A percentile compares a stretch with the other conserved stretches of the same genome.
These are phyloP conservation scores for Anoplius nigerrimus DNA, from an alignment of 2,888 invertebrate species.

Conservation along the genomic window DNA sequence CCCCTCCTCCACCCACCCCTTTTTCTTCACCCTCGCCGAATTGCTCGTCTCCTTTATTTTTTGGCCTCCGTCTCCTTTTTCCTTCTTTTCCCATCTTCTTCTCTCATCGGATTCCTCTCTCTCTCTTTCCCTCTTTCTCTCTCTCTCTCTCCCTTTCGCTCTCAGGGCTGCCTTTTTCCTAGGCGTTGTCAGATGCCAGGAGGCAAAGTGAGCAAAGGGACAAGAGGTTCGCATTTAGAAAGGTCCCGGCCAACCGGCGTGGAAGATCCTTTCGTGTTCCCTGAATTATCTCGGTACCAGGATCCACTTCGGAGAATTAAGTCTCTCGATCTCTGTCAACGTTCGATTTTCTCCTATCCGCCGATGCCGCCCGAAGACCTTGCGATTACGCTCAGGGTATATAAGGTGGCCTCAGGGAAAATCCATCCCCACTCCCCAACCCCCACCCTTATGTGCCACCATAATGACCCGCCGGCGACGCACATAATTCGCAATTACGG, in stretches of 20 bases:
- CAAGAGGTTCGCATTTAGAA: background rate
- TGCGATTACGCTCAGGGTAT: too few species aligned
- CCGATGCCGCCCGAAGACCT: too few species aligned
- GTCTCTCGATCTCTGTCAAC: constrained; percentile 19
- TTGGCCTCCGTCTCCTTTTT: constrained; percentile 18
- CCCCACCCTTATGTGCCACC: too few species aligned
- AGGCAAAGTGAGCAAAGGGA: constrained; percentile 1
- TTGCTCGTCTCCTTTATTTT: constrained; percentile 31
- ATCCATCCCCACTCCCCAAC: too few species aligned
- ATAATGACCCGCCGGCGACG: too few species aligned
- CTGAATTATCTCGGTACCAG: constrained; percentile 23
- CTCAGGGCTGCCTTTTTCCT: background rate
- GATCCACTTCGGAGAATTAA: constrained; percentile 30
- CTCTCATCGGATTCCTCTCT: background rate
- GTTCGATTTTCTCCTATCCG: constrained; percentile 3
- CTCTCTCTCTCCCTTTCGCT: background rate
- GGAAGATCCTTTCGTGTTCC: constrained; percentile 20
- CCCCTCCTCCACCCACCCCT: constrained; percentile 26
- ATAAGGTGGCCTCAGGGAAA: too few species aligned
- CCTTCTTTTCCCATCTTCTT: background rate
- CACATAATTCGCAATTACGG: too few species aligned
- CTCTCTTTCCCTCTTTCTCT: background rate
- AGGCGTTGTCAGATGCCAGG: background rate
- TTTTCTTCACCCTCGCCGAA: constrained; percentile 13
- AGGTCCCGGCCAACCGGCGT: background rate